These are phyloP conservation scores for Megalopta genalis DNA, from an alignment of 1,140 invertebrate genomes.

Conservation along the genomic window DNA sequence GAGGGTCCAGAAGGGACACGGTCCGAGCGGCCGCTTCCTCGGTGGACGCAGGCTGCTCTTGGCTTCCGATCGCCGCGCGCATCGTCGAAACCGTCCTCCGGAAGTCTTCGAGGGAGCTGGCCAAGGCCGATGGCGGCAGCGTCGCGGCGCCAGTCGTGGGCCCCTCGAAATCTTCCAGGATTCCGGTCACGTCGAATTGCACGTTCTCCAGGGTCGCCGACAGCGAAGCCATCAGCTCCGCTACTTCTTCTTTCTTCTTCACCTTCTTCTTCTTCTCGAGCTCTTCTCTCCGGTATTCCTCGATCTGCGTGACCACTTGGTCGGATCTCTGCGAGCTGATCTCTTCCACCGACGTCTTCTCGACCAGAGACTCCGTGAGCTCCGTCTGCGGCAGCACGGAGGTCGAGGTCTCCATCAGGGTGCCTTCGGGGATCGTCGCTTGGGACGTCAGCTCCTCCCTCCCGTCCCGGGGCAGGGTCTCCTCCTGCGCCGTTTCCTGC, in stretches of 20 bases:
- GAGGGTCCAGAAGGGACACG: conserved; percentile 41
- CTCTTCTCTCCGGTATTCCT: background rate
- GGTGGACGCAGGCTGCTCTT: background rate
- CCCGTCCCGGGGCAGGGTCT: background rate
- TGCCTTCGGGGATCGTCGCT: conserved; percentile 24
- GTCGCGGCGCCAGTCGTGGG: conserved; percentile 43
- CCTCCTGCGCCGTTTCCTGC: conserved; percentile 27
- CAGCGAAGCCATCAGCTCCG: conserved; percentile 10
- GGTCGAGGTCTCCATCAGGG: conserved; percentile 20
- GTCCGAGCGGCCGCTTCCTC: conserved; percentile 27
- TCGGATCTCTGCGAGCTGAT: conserved; percentile 21
- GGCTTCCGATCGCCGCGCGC: background rate
- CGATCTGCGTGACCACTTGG: conserved; percentile 14
- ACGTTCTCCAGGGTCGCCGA: conserved; percentile 55
- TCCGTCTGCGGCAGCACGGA: background rate
- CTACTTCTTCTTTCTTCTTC: background rate
- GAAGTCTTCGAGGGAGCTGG: conserved; percentile 62
- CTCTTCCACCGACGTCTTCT: conserved; percentile 37
- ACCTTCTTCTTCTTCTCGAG: background rate
- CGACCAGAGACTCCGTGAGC: conserved; percentile 5
- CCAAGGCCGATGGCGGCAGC: conserved; percentile 57
- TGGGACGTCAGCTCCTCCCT: background rate
- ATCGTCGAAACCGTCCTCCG: conserved; percentile 50
- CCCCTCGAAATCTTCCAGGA: conserved; percentile 70
- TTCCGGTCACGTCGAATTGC: conserved; percentile 62